Base-by-base conservation (phyloP, 2,113 vertebrate genomes). In the Sigmodon hispidus region DNA sequence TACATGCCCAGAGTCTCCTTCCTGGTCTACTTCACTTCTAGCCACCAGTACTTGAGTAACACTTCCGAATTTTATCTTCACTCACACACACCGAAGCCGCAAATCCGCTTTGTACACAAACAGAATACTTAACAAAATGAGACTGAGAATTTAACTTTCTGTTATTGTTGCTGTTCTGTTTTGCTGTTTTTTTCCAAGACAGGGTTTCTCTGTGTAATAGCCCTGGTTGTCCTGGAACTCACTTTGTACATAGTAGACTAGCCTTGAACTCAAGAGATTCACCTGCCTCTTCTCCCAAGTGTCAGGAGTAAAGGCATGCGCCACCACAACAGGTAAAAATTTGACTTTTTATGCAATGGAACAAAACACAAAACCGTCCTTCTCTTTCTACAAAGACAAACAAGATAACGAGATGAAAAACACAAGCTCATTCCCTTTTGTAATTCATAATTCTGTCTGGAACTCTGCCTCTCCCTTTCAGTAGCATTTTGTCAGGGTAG, bases 401-500 rank as follows among this genome's bases (percentile, higher is more conserved):
- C 69, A 85, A 40, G 83, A 86, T 9, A 61, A 85, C 36, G 59
- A 61, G n/a, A 45, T 87, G 81, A 94, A 70, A 75, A 70, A 6
- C 55, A 40, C 65, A 83, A 34, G 63, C 40, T 48, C 48, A 43
- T 61, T n/a, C 0, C 93, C 48, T 95, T 96, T 84, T 97, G 77
- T 98, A 99, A 90, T 70, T 59, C 91, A 99, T 98, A n/a, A 98
- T 97, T 97, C 98, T 98, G 96, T 99, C 98, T 72, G 91, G 67
- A 86, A 99, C 97, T 89, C 99, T 99, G 52, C 99, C 99, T 7
- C 81, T 97, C 50, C 99, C 99, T 94, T 98, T 99, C n/a, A 99
- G 96, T 6, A 99, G 57, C 99, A 99, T 99, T 96, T 98, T 98
- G 96, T 99, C 99, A 55, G 99, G 95, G 19, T 99, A 99, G 63